These are phyloP conservation scores for Hydra vulgaris DNA, from an alignment of 30 jellyfish, hydroid and myxozoan genomes.

Conservation along the genomic window DNA sequence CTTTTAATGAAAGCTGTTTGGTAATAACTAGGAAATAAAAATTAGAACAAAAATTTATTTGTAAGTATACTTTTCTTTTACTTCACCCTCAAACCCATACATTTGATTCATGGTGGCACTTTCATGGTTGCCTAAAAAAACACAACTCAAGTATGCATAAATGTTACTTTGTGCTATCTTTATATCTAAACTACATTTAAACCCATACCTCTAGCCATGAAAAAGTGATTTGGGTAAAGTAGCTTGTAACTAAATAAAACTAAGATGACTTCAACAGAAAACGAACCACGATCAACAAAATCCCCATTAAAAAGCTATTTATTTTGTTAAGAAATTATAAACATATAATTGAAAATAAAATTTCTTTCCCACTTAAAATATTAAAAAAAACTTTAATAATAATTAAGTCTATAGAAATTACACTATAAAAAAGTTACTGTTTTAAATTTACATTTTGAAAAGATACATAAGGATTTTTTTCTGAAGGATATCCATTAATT, in stretches of 20 bases:
- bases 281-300: constrained; percentile 97
- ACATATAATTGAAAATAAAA: not conserved
- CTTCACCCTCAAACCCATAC: constrained; percentile 98
- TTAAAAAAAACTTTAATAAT: not conserved
- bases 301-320: constrained; percentile 91
- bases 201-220: constrained; percentile 76
- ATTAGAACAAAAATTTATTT: not conserved
- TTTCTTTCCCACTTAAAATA: not conserved
- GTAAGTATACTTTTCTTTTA: constrained; percentile 68
- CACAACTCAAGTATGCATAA: too few relatives aligned
- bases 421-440: too few relatives aligned
- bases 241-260: constrained; percentile 61
- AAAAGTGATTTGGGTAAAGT: constrained; percentile 83
- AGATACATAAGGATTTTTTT: constrained; percentile 96
- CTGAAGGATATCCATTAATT: constrained; percentile 87
- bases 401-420: not conserved
- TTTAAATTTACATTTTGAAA: not conserved
- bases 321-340: constrained; percentile 29
- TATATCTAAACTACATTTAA: too few relatives aligned
- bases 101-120: constrained; percentile 90
- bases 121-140: constrained; percentile 95
- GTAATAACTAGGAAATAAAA: not conserved
- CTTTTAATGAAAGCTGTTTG: too few relatives aligned
- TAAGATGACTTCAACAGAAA: constrained; percentile 90
- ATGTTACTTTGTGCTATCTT: not conserved